Evolutionary conservation across 2,888 invertebrate genomes (phyloP).

Genomic region (Aproaerema taeniolella): DNA sequence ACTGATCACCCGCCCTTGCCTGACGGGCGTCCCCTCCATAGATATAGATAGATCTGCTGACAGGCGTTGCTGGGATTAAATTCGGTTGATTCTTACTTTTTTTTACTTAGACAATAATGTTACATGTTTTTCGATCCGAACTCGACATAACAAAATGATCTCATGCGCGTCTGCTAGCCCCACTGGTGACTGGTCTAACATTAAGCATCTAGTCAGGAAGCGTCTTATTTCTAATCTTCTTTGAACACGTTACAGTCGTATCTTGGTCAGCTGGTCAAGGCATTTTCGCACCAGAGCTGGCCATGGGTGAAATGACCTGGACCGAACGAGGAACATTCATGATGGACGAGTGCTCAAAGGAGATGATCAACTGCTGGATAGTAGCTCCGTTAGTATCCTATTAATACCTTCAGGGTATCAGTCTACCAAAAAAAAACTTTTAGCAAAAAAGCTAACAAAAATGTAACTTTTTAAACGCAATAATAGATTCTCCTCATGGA

Average conservation of each 20-base stretch:
- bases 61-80: too few species aligned
- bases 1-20: too few species aligned
- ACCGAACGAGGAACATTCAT: constrained; percentile 32
- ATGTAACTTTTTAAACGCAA: too few species aligned
- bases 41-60: too few species aligned
- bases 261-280: constrained; percentile 19
- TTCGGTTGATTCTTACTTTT: too few species aligned
- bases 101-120: too few species aligned
- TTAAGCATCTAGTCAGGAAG: background rate
- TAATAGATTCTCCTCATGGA: background rate
- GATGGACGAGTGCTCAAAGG: constrained; percentile 26
- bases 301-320: constrained; percentile 22
- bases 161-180: background rate
- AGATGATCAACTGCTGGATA: constrained; percentile 34
- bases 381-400: constrained; percentile 23
- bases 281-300: constrained; percentile 13
- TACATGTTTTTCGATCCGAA: too few species aligned
- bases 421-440: too few species aligned
- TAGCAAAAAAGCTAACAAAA: too few species aligned
- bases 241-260: background rate
- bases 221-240: background rate
- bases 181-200: background rate
- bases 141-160: too few species aligned
- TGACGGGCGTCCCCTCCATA: too few species aligned
- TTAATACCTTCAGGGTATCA: background rate